Base-by-base conservation (phyloP, 2,888 invertebrate genomes). In the Caradrina clavipalpis region DNA sequence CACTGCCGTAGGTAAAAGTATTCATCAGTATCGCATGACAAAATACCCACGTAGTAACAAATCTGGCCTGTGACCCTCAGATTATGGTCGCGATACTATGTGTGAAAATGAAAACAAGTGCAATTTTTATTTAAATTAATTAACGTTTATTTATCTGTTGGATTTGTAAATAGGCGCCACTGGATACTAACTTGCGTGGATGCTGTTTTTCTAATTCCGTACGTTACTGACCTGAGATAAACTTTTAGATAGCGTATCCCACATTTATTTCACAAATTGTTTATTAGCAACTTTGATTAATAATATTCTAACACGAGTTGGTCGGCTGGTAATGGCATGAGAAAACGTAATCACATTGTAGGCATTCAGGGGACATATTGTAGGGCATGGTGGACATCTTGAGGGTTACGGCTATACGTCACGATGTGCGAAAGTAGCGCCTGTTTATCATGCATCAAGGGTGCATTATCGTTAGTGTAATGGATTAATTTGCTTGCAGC, bases 151-250 rank as follows among this genome's bases (percentile, higher is more conserved):
- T 82, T 86, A 86, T 83, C 86, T 80, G 64, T 68, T 71, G 75
- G 82, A 87, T 87, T 87, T 86, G 85, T 89, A 81, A 80, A 83
- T 80, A 89, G 94, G 94, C 95, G 95, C 95, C 95, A 93, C 78
- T 83, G 70, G 76, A 81, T 75, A 81, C 59, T 79, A 74, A 78
- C 69, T 82, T 86, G 87, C 87, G 82, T 73, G 71, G 64, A 74
- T 83, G 45, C 83, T 91, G 90, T 92, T 94, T 92, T 93, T 92
- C 92, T 93, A 92, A 92, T 87, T 83, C 82, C 72, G 85, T 75
- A 86, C 89, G 89, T 91, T 91, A 87, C 86, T 93, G 94, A 95
- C 95, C 95, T 84, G 57, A 69, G 95, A 95, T 95, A 94, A 95
- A 93, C 94, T 89, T 75, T 83, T 65, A 81, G 90, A 90, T 91